Conservation (phyloP, 2,113 vertebrate genomes). For the Notothenia rossii region DNA sequence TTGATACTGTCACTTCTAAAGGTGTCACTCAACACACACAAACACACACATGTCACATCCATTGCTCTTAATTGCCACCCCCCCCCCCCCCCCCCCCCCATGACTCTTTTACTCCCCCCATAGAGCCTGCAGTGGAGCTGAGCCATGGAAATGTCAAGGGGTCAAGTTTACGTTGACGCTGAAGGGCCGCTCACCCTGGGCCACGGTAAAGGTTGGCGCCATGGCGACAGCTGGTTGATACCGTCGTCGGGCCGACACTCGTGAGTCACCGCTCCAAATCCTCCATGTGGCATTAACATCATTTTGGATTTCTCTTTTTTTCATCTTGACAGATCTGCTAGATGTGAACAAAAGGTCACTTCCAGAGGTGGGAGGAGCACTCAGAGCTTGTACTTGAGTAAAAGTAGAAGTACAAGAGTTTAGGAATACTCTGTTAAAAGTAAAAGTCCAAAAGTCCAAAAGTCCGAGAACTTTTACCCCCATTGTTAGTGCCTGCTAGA, state of each 20-base stretch:
- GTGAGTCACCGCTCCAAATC: conserved; percentile 72
- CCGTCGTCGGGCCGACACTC: conserved; percentile 59
- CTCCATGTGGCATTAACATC: conserved; percentile 73
- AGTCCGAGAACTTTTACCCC: no score
- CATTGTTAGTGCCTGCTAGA: no score
- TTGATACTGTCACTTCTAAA: neutral
- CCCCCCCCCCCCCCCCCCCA: neutral
- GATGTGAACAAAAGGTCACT: conserved; percentile 63
- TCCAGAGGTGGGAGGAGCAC: no score
- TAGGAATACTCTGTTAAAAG: no score
- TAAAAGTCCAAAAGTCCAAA: no score
- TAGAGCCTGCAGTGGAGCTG: conserved; percentile 59
- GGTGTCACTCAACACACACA: neutral
- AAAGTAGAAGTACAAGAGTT: no score
- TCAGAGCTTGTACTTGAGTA: no score
- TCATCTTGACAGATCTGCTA: conserved; percentile 63
- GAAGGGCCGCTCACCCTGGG: conserved; percentile 78
- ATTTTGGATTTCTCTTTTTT: conserved; percentile 58
- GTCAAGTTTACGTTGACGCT: conserved; percentile 81
- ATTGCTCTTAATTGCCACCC: conserved; percentile 56
- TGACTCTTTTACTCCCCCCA: conserved; percentile 5
- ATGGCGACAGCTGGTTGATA: conserved; percentile 78
- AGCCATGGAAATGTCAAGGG: conserved; percentile 84
- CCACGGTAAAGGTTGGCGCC: conserved; percentile 79
- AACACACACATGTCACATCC: conserved; percentile 32